phyloP scores from a whole-genome alignment of 2,888 invertebrate genomes.

The Lasius platythorax region DNA sequence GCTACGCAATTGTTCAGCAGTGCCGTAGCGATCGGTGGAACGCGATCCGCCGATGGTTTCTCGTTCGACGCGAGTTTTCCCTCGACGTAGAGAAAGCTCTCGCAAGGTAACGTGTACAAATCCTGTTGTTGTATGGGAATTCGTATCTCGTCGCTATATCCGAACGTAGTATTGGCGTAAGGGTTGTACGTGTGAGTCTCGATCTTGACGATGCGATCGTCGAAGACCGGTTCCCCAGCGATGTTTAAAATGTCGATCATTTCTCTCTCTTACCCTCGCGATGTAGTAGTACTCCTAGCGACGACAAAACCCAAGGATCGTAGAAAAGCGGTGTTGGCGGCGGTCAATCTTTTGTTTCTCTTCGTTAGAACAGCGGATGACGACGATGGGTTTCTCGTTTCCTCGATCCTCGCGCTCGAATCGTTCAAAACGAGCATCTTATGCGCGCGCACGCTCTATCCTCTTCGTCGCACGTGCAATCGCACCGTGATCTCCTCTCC shows the following conservation, averaged over 20 bases:
- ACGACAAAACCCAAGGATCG: neutral
- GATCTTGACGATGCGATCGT: neutral
- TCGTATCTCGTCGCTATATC: neutral
- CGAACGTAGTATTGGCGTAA: neutral
- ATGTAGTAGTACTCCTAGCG: too few species aligned
- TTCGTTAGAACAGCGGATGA: neutral
- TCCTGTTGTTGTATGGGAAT: neutral
- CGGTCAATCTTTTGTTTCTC: neutral
- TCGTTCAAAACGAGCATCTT: neutral
- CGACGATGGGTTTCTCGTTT: neutral
- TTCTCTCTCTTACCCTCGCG: too few species aligned
- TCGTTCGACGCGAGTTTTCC: neutral
- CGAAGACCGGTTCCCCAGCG: neutral
- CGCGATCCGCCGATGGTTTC: neutral
- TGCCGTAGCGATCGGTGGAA: too few species aligned
- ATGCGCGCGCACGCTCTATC: neutral
- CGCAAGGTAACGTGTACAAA: neutral
- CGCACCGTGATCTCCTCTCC: neutral
- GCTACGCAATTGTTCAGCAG: neutral
- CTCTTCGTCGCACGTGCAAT: neutral
- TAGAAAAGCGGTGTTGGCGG: neutral
- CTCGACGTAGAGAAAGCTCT: neutral
- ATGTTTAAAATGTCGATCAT: neutral
- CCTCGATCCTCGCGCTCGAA: neutral
- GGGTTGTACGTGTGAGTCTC: neutral